Base-by-base conservation (phyloP, 2,888 invertebrate genomes). In the Harmothoe impar region DNA sequence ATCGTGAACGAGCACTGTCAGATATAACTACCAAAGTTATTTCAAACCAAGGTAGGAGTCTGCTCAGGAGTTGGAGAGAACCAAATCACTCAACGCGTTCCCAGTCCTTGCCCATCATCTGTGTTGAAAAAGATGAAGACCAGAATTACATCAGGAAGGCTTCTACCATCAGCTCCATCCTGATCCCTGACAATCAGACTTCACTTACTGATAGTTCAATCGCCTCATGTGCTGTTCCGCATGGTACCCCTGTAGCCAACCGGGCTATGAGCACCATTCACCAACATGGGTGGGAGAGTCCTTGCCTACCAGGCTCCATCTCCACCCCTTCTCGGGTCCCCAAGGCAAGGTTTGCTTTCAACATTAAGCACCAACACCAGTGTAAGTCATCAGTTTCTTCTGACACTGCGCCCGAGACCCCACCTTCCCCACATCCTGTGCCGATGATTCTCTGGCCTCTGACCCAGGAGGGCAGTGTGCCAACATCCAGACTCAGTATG, bases 21-120 rank as follows among this genome's bases (percentile, higher is more conserved):
- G 62, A 62, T 3, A 62, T 62, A n/a, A 20, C 62, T 3, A 62
- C 7, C 7, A 62, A n/a, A n/a, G 20, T 3, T 3, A n/a, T 62
- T 20, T 62, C 62, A 62, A 15, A 5, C 62, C 3, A 62, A 62
- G 62, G 62, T 62, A 43, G 10, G 43, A 43, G 5, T 10, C 43
- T 43, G 43, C 62, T n/a, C 15, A 3, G 23, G 15, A 62, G 20
- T 62, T 62, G 23, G 12, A n/a, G 7, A 20, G 62, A n/a, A 5
- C 20, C 72, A 23, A 3, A 31, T 5, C n/a, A 31, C 15, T 72
- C 29, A 25, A 29, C 0, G n/a, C 72, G 72, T 15, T 72, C 72
- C 5, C 72, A 72, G 29, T 72, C 72, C 25, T 29, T 72, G 72
- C 72, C 72, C 7, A 72, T 72, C 3, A 72, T 72, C 72, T 72